Percentiles rank a stretch among this genome's conserved stretches.
These are phyloP conservation scores for Popillia japonica DNA, from an alignment of 1,140 invertebrate species.

Conservation along the genomic window DNA sequence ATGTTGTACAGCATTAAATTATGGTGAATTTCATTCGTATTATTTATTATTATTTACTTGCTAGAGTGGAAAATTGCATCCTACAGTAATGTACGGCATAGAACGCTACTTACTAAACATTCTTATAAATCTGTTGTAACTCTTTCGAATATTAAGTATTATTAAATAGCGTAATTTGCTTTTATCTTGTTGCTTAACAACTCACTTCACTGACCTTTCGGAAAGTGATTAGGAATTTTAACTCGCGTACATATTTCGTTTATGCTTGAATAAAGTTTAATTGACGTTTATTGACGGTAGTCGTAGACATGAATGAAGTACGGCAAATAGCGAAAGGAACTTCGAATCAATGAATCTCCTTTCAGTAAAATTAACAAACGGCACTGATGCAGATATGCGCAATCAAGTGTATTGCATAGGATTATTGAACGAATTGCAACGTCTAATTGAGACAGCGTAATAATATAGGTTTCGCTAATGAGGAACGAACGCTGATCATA, in stretches of 20 bases:
- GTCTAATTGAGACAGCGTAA: background rate
- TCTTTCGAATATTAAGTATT: background rate
- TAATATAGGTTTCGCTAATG: background rate
- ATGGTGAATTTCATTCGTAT: too few relatives aligned
- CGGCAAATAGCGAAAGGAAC: background rate
- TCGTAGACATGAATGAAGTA: background rate
- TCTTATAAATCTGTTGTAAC: background rate
- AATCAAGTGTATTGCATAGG: background rate
- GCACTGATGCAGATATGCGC: background rate
- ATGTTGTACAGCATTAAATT: too few relatives aligned
- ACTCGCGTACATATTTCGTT: background rate
- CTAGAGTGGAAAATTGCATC: too few relatives aligned
- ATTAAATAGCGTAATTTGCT: background rate
- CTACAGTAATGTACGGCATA: background rate
- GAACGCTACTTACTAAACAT: background rate
- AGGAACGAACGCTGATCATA: constrained; percentile 8
- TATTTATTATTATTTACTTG: too few relatives aligned
- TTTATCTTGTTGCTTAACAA: background rate
- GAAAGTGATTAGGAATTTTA: too few relatives aligned
- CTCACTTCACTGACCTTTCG: too few relatives aligned
- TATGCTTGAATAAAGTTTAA: background rate
- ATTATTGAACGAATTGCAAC: background rate
- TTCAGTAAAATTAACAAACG: constrained; percentile 7
- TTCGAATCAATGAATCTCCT: background rate
- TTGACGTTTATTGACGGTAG: background rate